Percentiles rank a stretch among this genome's conserved stretches.
Evolutionary conservation across 2,113 vertebrate species (phyloP).

Genomic region (Embiotoca jacksoni): DNA sequence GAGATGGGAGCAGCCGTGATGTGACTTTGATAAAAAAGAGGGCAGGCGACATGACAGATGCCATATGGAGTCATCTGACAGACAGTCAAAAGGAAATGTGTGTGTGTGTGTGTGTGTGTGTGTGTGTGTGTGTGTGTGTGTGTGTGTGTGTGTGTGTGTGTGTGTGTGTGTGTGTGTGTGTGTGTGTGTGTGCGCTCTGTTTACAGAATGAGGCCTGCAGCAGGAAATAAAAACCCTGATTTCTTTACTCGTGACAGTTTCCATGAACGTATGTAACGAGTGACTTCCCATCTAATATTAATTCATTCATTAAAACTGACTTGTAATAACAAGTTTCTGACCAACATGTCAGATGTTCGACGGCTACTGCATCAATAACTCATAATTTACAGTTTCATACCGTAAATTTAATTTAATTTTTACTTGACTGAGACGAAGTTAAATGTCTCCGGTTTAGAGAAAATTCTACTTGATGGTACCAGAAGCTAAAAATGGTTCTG

Average conservation of each 20-base stretch:
- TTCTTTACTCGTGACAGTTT: background rate
- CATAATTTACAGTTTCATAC: too few species aligned
- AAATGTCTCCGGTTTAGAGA: too few species aligned
- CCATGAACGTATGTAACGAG: background rate
- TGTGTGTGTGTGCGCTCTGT: constrained; percentile 28
- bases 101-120: constrained; percentile 21
- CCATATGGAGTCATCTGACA: constrained; percentile 69
- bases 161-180: constrained; percentile 43
- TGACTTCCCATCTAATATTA: too few species aligned
- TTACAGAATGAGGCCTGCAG: constrained; percentile 52
- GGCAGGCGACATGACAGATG: constrained; percentile 61
- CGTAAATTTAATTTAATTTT: too few species aligned
- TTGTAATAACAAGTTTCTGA: too few species aligned
- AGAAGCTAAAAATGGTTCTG: too few species aligned
- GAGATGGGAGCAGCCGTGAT: constrained; percentile 50
- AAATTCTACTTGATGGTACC: too few species aligned
- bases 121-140: constrained; percentile 25
- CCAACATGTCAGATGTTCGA: too few species aligned
- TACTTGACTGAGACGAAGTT: too few species aligned
- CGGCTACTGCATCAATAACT: too few species aligned
- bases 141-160: constrained; percentile 33
- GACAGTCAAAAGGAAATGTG: constrained; percentile 32
- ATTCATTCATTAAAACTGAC: too few species aligned
- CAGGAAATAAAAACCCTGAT: background rate
- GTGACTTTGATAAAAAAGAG: constrained; percentile 57